These are phyloP conservation scores for Polymixis lichenea DNA, from an alignment of 2,888 invertebrate genomes.

Conservation along the genomic window DNA sequence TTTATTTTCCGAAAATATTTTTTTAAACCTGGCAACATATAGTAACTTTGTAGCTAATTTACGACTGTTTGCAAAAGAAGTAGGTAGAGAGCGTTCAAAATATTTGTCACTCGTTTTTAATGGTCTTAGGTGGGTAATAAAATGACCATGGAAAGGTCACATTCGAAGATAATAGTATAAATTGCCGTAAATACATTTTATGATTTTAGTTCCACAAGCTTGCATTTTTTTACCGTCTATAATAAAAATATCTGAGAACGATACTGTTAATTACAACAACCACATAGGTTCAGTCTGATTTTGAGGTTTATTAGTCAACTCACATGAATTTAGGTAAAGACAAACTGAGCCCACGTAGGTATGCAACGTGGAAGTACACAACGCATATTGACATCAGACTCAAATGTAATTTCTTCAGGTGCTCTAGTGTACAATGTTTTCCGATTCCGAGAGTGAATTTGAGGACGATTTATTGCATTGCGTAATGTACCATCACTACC, in stretches of 20 bases:
- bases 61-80: slow-evolving; percentile 63
- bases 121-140: slow-evolving; percentile 8
- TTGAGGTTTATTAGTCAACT: no score
- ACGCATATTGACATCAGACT: no score
- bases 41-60: slow-evolving; percentile 49
- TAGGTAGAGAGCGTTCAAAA: slow-evolving; percentile 41
- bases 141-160: slow-evolving; percentile 41
- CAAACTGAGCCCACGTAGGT: no score
- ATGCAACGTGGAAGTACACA: no score
- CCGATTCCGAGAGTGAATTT: no score
- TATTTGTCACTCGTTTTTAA: slow-evolving; percentile 49
- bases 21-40: slow-evolving; percentile 50
- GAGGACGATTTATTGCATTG: no score
- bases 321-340: no score
- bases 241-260: neutral
- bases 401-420: no score
- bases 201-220: slow-evolving; percentile 15
- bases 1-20: neutral
- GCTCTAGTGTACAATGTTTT: no score
- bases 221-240: slow-evolving; percentile 9
- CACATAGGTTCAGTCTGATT: no score
- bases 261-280: neutral
- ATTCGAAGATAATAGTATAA: neutral
- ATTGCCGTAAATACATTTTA: slow-evolving; percentile 26
- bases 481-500: no score